A percentile compares a stretch with the other conserved stretches of the same genome.
phyloP scores from a whole-genome alignment of 2,113 vertebrate genomes.

The Microcebus lehilahytsara region DNA sequence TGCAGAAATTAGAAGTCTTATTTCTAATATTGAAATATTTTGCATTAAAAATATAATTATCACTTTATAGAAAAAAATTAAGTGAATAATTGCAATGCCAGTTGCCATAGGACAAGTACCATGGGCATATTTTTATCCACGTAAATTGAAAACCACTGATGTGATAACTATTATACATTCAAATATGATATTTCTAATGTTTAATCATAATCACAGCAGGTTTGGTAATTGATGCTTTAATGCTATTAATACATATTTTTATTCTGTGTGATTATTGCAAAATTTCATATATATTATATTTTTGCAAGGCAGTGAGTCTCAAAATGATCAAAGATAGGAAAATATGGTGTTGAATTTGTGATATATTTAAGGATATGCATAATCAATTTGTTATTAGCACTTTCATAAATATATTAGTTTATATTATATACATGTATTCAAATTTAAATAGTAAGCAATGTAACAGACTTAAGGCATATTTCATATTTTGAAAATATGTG shows the following conservation, averaged over 20 bases:
- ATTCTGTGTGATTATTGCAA: background rate
- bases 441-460: background rate
- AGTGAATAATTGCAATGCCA: background rate
- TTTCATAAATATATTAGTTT: background rate
- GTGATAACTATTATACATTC: background rate
- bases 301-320: background rate
- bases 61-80: background rate
- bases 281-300: background rate
- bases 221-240: background rate
- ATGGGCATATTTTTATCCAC: background rate
- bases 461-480: background rate
- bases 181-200: background rate
- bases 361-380: background rate
- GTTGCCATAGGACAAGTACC: background rate
- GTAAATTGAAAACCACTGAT: background rate
- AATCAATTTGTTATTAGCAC: background rate
- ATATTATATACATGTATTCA: background rate
- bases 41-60: background rate
- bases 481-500: background rate
- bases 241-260: background rate
- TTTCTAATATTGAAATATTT: background rate
- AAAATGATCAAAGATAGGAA: background rate
- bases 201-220: background rate
- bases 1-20: background rate
- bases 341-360: background rate